Percentiles rank a stretch among this genome's conserved stretches.
Conservation (phyloP, 2,797 vertebrate genomes). For the Bryconaethiops microstoma region DNA sequence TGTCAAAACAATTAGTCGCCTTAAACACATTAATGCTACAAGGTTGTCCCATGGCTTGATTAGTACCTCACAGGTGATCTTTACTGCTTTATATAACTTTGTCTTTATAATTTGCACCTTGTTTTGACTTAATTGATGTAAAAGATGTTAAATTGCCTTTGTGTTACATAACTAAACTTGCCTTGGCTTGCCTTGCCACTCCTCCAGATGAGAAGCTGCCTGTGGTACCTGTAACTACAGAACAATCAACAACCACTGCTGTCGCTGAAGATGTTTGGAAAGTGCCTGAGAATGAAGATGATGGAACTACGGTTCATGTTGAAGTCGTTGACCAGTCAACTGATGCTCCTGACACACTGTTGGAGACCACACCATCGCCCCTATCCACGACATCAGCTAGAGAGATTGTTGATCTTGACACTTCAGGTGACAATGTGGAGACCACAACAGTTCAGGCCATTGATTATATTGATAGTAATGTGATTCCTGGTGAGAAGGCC, state of each 20-base stretch:
- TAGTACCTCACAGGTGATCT: no score
- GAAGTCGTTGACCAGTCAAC: not conserved
- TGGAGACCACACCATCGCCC: slow-evolving; percentile 5
- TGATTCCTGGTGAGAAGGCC: not conserved
- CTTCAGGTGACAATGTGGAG: slow-evolving; percentile 20
- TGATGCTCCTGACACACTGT: not conserved
- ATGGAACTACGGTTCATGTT: not conserved
- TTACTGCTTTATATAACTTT: no score
- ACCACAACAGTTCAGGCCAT: slow-evolving; percentile 13
- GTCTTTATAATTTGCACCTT: no score
- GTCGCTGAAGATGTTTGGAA: not conserved
- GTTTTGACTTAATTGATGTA: no score
- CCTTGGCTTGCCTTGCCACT: no score
- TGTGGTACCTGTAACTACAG: not conserved
- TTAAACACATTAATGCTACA: no score
- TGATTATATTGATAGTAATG: not conserved
- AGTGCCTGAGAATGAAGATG: not conserved
- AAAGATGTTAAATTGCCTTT: no score
- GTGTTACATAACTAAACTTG: no score
- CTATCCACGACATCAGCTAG: not conserved
- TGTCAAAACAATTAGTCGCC: no score
- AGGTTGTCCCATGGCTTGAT: no score
- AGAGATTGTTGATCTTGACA: slow-evolving; percentile 6
- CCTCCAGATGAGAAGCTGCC: slow-evolving; percentile 11
- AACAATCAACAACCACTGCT: not conserved